phyloP scores from a whole-genome alignment of 2,113 vertebrate species.

The Holacanthus passer region DNA sequence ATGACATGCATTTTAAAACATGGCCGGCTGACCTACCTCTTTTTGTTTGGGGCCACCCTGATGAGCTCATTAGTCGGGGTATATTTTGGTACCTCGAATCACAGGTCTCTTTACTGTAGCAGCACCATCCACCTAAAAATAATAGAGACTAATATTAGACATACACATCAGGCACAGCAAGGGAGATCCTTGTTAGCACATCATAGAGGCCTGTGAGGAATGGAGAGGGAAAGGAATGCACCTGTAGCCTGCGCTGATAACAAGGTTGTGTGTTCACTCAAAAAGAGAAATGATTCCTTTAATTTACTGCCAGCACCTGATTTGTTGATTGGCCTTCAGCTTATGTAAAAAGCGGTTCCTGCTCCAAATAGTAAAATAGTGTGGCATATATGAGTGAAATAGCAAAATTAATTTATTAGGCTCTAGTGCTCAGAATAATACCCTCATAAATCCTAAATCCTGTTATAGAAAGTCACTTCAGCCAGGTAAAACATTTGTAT shows the following conservation, averaged over 20 bases:
- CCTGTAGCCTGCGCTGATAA: conserved; percentile 47
- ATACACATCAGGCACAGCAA: conserved; percentile 44
- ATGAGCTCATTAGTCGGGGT: conserved; percentile 86
- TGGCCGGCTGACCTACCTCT: conserved; percentile 73
- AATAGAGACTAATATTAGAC: conserved; percentile 78
- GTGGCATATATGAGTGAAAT: background rate
- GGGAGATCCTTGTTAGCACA: conserved; percentile 61
- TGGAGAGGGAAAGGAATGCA: conserved; percentile 61
- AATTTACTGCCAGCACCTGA: conserved; percentile 15
- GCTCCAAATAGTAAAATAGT: background rate
- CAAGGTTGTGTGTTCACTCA: background rate
- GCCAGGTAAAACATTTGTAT: conserved; percentile 4
- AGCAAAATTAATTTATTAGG: background rate
- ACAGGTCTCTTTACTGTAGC: conserved; percentile 88
- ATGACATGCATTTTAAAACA: conserved; percentile 29
- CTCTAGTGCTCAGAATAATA: background rate
- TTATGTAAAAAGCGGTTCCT: background rate
- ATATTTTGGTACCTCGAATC: conserved; percentile 88
- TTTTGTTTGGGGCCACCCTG: conserved; percentile 84
- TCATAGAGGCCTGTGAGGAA: conserved; percentile 52
- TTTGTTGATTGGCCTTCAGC: conserved; percentile 1
- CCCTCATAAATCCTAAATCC: background rate
- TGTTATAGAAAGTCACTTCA: background rate
- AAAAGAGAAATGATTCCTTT: background rate
- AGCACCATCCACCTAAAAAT: conserved; percentile 87